A percentile compares a stretch with the other conserved stretches of the same genome.
Evolutionary conservation across 2,113 vertebrate species (phyloP).

Genomic region (Peucedramus taeniatus): DNA sequence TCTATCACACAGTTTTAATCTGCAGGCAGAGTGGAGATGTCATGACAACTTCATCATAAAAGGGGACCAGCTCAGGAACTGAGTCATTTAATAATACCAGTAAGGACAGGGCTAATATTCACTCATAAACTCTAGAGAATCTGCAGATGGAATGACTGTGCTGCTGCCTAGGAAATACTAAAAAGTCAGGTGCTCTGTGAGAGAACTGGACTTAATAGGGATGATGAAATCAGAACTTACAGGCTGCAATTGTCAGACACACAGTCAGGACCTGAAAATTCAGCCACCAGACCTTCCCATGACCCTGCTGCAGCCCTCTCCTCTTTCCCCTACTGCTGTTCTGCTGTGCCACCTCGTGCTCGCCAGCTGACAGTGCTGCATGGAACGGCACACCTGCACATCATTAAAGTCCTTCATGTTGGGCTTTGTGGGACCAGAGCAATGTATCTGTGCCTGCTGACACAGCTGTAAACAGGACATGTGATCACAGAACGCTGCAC

Average conservation of each 20-base stretch:
- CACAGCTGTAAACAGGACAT: not conserved
- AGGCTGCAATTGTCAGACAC: not conserved
- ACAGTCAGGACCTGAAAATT: fast-evolving
- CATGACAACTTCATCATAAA: not conserved
- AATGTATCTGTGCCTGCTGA: fast-evolving
- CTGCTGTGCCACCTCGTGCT: not conserved
- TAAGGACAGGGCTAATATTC: not conserved
- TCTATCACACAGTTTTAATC: not conserved
- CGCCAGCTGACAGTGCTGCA: not conserved
- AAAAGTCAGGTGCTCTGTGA: not conserved
- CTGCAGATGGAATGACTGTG: not conserved
- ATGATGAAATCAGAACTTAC: fast-evolving
- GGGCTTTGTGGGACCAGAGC: not conserved
- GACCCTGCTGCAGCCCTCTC: not conserved
- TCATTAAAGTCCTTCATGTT: fast-evolving
- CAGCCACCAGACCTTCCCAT: fast-evolving
- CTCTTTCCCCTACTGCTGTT: not conserved
- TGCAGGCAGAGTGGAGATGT: not conserved
- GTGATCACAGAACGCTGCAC: fast-evolving
- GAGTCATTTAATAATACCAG: not conserved
- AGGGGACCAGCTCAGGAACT: not conserved
- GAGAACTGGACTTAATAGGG: not conserved
- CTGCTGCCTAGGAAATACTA: not conserved
- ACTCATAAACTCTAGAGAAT: not conserved
- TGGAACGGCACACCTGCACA: fast-evolving